phyloP scores from a whole-genome alignment of 2,888 invertebrate species.

The Cephonodes hylas region DNA sequence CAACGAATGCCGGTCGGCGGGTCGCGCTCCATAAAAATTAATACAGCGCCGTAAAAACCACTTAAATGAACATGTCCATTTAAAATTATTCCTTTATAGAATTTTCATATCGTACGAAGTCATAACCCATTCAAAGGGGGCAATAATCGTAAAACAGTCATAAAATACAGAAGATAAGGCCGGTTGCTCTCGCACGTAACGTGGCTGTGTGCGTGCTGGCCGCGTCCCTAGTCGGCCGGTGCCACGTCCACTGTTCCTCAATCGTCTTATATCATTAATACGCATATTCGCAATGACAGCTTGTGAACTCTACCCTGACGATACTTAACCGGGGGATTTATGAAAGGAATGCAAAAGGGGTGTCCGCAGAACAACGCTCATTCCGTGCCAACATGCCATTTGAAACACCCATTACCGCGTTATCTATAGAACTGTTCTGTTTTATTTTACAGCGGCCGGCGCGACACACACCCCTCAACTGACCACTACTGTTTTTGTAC shows the following conservation, averaged over 20 bases:
- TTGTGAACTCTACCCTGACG: neutral
- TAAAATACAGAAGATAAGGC: conserved; percentile 73
- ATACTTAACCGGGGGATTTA: conserved; percentile 1
- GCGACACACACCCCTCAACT: conserved; percentile 18
- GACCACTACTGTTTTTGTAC: neutral
- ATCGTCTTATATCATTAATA: neutral
- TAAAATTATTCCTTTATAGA: conserved; percentile 72
- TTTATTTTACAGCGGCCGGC: conserved; percentile 29
- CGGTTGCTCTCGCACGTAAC: conserved; percentile 57
- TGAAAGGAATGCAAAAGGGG: conserved; percentile 10
- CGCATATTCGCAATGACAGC: neutral
- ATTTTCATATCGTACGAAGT: conserved; percentile 75
- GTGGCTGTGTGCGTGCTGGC: conserved; percentile 30
- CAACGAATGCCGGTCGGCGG: conserved; percentile 25
- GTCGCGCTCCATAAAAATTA: conserved; percentile 55
- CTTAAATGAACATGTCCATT: conserved; percentile 74
- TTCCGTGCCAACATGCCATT: conserved; percentile 40
- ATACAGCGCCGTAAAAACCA: conserved; percentile 54
- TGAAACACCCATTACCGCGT: conserved; percentile 35
- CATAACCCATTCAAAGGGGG: conserved; percentile 75
- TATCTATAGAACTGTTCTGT: conserved; percentile 33
- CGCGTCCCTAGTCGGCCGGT: conserved; percentile 21
- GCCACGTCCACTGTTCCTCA: neutral
- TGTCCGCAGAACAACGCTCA: conserved; percentile 17
- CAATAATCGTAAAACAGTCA: conserved; percentile 76